Evolutionary conservation across 1,140 invertebrate genomes (phyloP).

Genomic region (Chymomyza costata): DNA sequence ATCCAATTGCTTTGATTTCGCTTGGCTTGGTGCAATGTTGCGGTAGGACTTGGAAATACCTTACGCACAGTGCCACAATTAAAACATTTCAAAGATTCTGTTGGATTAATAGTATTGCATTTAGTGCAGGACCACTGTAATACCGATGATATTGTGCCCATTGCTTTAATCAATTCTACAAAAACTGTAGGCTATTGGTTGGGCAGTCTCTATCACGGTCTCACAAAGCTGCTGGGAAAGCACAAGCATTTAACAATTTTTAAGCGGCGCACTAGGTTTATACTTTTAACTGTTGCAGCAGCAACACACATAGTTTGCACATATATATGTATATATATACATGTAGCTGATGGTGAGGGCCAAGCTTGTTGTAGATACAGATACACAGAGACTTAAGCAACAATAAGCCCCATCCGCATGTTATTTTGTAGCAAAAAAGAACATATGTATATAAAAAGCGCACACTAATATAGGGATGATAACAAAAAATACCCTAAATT

Average conservation of each 20-base stretch:
- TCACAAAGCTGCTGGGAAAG: conserved; percentile 19
- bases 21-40: conserved; percentile 35
- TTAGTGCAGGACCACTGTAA: conserved; percentile 91
- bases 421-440: too few relatives aligned
- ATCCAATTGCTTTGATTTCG: conserved; percentile 22
- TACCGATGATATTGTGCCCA: conserved; percentile 93
- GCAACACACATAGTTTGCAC: conserved; percentile 38
- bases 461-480: too few relatives aligned
- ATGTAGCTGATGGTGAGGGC: conserved; percentile 23
- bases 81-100: conserved; percentile 85
- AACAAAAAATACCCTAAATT: too few relatives aligned
- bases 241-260: not conserved
- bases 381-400: conserved; percentile 36
- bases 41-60: conserved; percentile 66
- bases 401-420: too few relatives aligned
- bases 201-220: conserved; percentile 11
- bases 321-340: too few relatives aligned
- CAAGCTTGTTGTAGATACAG: conserved; percentile 44
- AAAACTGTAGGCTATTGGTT: conserved; percentile 19
- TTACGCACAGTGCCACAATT: conserved; percentile 83
- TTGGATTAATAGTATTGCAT: conserved; percentile 91
- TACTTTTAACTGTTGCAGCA: conserved; percentile 44
- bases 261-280: conserved; percentile 22
- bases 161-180: conserved; percentile 61
- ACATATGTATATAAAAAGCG: too few relatives aligned